Conservation (phyloP, 2,797 vertebrate genomes). For the Parauchenoglanis punctatus region DNA sequence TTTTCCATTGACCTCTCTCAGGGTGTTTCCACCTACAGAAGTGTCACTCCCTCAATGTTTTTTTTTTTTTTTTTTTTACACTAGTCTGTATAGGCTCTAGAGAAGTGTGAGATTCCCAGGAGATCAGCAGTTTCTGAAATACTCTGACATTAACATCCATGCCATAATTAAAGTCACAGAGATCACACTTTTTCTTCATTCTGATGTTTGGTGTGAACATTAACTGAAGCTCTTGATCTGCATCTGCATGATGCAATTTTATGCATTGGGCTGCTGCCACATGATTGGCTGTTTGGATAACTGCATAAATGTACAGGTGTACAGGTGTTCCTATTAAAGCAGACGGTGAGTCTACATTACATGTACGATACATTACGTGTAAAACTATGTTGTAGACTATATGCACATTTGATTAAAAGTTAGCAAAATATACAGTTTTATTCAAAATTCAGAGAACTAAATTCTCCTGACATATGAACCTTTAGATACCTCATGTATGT, state of each 20-base stretch:
- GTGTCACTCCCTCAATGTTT: too few species aligned
- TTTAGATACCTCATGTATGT: neutral
- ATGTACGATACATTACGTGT: neutral
- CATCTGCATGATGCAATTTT: neutral
- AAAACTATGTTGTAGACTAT: neutral
- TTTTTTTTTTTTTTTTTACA: too few species aligned
- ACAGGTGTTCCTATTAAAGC: neutral
- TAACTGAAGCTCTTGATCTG: too few species aligned
- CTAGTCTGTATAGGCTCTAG: too few species aligned
- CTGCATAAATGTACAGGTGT: neutral
- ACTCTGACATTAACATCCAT: neutral
- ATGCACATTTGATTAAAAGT: neutral
- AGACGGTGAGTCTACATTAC: neutral
- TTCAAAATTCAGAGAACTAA: neutral
- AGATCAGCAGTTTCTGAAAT: neutral
- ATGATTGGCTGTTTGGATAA: neutral
- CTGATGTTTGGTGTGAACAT: neutral
- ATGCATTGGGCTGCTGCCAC: neutral
- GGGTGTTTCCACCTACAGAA: too few species aligned
- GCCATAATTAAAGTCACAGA: neutral
- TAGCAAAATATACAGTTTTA: neutral
- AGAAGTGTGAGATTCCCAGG: too few species aligned
- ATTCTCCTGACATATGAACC: neutral
- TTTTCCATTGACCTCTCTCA: neutral
- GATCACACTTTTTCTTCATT: neutral